A percentile compares a stretch with the other conserved stretches of the same genome.
Conservation (phyloP, 2,888 invertebrate species). For the Volucella bombylans region DNA sequence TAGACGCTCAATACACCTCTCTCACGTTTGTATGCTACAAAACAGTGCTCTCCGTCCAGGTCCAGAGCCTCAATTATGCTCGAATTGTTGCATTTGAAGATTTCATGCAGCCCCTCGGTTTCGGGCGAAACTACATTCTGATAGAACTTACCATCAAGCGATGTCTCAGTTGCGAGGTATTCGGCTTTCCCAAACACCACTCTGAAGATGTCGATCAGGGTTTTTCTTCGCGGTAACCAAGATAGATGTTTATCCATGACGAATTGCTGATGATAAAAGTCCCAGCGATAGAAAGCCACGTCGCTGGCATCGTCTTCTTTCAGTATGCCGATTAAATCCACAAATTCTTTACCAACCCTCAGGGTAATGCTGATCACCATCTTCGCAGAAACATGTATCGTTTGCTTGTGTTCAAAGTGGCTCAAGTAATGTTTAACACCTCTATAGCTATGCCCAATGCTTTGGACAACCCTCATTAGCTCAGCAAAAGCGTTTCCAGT, state of each 20-base stretch:
- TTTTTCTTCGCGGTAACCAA: constrained; percentile 73
- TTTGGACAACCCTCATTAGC: constrained; percentile 68
- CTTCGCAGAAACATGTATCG: constrained; percentile 74
- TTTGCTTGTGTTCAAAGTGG: constrained; percentile 78
- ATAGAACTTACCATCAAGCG: constrained; percentile 40
- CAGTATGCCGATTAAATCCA: constrained; percentile 76
- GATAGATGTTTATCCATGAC: constrained; percentile 74
- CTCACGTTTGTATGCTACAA: constrained; percentile 41
- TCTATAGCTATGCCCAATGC: constrained; percentile 75
- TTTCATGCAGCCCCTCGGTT: constrained; percentile 63
- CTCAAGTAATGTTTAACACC: constrained; percentile 75
- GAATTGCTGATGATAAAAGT: constrained; percentile 75
- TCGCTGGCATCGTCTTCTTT: constrained; percentile 59
- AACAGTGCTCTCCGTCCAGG: constrained; percentile 68
- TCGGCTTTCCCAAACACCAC: constrained; percentile 68
- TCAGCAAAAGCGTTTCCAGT: constrained; percentile 71
- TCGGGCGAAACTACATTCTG: constrained; percentile 66
- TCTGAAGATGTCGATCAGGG: constrained; percentile 71
- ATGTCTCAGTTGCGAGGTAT: constrained; percentile 70
- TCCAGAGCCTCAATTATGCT: constrained; percentile 57
- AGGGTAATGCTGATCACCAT: constrained; percentile 72
- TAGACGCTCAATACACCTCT: constrained; percentile 42
- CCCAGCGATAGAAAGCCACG: constrained; percentile 77
- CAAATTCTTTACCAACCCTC: constrained; percentile 28
- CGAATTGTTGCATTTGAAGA: constrained; percentile 56